Evolutionary conservation across 2,888 invertebrate genomes (phyloP).

Genomic region (Trichogramma dendrolimi): DNA sequence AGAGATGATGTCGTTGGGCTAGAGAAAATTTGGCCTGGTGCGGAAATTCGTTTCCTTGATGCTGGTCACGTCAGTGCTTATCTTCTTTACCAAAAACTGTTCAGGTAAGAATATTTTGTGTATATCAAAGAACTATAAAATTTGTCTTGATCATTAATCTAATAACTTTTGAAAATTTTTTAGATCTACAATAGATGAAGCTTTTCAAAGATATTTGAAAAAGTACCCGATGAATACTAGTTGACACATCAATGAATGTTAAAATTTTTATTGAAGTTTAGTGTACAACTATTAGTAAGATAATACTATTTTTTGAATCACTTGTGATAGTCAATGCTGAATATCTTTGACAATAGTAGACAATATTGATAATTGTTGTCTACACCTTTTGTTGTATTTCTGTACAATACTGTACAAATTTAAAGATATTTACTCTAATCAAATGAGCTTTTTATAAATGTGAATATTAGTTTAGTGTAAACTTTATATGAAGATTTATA

Average conservation of each 20-base stretch:
- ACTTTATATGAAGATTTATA: slow-evolving; percentile 21
- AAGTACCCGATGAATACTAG: slow-evolving; percentile 43
- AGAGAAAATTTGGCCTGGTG: slow-evolving; percentile 89
- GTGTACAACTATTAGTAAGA: not conserved
- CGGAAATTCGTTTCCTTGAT: slow-evolving; percentile 80
- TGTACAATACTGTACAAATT: too few species aligned
- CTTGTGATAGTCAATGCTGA: not conserved
- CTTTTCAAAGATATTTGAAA: slow-evolving; percentile 67
- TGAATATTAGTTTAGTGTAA: too few species aligned
- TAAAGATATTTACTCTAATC: too few species aligned
- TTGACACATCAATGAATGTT: slow-evolving; percentile 23
- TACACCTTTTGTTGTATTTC: too few species aligned
- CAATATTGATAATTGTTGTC: too few species aligned
- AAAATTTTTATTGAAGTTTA: too few species aligned
- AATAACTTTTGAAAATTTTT: slow-evolving; percentile 37
- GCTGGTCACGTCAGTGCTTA: slow-evolving; percentile 89
- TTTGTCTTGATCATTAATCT: not conserved
- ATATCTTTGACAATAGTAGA: too few species aligned
- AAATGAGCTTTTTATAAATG: too few species aligned
- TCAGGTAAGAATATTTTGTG: slow-evolving; percentile 62
- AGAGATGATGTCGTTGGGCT: slow-evolving; percentile 76
- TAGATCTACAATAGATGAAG: slow-evolving; percentile 73
- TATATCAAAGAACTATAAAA: slow-evolving; percentile 1
- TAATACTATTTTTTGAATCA: slow-evolving; percentile 3
- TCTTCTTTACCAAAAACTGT: slow-evolving; percentile 78